phyloP scores from a whole-genome alignment of 2,888 invertebrate species.

The Stictocephala bisonia region DNA sequence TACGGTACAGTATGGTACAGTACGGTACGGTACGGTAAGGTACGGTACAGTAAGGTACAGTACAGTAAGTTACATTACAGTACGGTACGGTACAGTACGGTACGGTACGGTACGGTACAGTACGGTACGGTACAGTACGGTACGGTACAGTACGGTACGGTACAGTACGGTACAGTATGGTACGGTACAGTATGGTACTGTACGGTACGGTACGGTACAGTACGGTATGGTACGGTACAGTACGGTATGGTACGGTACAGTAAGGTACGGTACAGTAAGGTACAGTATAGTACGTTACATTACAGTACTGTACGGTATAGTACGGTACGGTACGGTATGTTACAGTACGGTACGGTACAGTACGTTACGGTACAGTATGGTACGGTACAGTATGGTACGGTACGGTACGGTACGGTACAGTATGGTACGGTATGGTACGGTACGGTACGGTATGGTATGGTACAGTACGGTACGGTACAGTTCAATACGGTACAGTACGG shows the following conservation, averaged over 20 bases:
- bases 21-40: neutral
- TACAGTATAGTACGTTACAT: neutral
- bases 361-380: neutral
- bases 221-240: neutral
- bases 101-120: neutral
- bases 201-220: neutral
- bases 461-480: neutral
- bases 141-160: neutral
- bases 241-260: neutral
- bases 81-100: neutral
- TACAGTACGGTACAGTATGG: neutral
- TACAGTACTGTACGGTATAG: neutral
- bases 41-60: neutral
- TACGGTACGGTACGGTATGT: neutral
- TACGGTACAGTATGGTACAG: neutral
- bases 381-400: neutral
- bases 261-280: neutral
- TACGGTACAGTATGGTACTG: neutral
- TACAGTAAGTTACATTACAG: neutral
- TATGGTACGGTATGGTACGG: neutral
- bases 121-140: neutral
- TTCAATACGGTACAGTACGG: neutral
- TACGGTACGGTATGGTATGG: neutral
- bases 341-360: neutral
- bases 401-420: neutral